These are phyloP conservation scores for Neoarius graeffei DNA, from an alignment of 2,113 vertebrate species.

Conservation along the genomic window DNA sequence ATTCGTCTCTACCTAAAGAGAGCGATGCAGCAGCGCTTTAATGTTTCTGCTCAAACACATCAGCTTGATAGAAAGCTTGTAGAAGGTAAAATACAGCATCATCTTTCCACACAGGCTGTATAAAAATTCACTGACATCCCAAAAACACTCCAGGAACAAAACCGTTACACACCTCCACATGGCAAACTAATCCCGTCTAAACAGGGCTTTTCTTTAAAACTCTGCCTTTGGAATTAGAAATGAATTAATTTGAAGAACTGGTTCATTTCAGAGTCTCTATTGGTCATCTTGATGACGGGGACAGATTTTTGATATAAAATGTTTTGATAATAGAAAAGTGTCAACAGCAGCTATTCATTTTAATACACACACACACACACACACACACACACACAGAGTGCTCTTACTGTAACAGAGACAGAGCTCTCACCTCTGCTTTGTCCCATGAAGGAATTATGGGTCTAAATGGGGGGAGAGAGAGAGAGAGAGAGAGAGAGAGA, in stretches of 20 bases:
- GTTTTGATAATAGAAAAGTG: not conserved
- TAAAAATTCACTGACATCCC: not conserved
- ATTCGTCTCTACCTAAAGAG: not conserved
- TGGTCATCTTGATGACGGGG: not conserved
- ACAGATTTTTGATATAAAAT: not conserved
- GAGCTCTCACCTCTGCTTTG: conserved; percentile 33
- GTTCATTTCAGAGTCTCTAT: not conserved
- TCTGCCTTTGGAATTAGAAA: not conserved
- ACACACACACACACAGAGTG: conserved; percentile 16
- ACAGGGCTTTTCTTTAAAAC: not conserved
- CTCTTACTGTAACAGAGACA: conserved; percentile 35
- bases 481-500: conserved; percentile 7
- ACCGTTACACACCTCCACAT: not conserved
- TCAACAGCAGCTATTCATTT: not conserved
- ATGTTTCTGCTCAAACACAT: not conserved
- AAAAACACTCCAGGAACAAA: not conserved
- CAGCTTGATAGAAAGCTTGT: not conserved
- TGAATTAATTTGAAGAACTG: not conserved
- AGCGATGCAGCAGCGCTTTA: not conserved
- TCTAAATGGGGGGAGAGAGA: conserved; percentile 45
- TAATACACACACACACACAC: not conserved
- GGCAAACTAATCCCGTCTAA: too few relatives aligned
- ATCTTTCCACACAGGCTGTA: not conserved
- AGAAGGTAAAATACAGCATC: not conserved
- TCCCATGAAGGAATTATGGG: conserved; percentile 37